phyloP scores from a whole-genome alignment of 2,888 invertebrate species.

The Sinopyrophorus schimmeli region DNA sequence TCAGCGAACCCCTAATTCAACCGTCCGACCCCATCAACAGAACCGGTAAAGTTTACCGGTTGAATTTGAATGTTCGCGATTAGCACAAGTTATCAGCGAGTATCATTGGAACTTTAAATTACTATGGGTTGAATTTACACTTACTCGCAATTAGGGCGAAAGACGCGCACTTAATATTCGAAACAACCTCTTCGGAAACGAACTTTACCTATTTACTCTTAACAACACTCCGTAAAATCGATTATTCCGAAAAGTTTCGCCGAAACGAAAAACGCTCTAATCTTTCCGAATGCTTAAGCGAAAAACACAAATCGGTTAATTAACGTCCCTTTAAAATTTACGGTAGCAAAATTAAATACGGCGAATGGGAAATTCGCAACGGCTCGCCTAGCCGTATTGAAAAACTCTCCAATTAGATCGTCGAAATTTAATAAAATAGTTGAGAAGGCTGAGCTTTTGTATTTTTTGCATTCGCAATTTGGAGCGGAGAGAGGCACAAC shows the following conservation, averaged over 20 bases:
- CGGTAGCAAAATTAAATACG: no score
- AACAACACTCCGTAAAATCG: constrained; percentile 26
- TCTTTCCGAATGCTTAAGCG: no score
- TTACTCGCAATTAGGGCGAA: constrained; percentile 30
- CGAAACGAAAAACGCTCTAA: constrained; percentile 16
- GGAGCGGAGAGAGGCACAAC: no score
- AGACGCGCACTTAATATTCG: constrained; percentile 29
- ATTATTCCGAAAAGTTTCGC: constrained; percentile 22
- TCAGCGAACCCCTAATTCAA: constrained; percentile 39
- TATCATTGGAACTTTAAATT: constrained; percentile 40
- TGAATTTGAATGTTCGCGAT: constrained; percentile 44
- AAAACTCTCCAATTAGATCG: no score
- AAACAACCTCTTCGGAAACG: constrained; percentile 28
- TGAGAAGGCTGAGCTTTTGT: no score
- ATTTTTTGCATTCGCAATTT: no score
- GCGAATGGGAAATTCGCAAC: no score
- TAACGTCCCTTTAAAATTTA: no score
- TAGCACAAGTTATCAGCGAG: constrained; percentile 41
- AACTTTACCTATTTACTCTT: constrained; percentile 27
- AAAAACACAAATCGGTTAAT: no score
- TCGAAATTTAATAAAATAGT: no score
- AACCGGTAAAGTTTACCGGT: constrained; percentile 41
- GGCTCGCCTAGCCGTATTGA: no score
- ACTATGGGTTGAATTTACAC: constrained; percentile 33
- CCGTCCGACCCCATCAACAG: constrained; percentile 40